Base-by-base conservation (phyloP, 2,113 vertebrate genomes). In the Petrocephalus microphthalmus region DNA sequence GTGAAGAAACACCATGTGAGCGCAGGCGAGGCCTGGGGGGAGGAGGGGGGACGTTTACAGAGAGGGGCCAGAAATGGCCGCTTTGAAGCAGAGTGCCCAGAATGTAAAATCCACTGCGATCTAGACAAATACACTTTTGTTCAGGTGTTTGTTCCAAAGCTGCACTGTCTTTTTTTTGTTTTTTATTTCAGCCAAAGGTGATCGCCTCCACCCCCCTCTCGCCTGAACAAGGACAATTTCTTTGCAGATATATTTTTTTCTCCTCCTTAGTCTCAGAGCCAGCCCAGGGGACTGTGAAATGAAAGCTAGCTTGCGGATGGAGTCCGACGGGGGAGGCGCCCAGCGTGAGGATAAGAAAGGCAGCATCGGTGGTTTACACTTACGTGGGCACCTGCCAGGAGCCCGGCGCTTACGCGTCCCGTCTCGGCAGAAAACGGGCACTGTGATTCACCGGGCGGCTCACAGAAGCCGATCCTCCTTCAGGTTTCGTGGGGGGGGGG, bases 161-260 rank as follows among this genome's bases (percentile, higher is more conserved):
- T 49, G 64, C 25, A 6, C 45, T 52, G 17, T 84, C 56, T 84
- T 67, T 33, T 74, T 90, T 49, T 42, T 87, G 20, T 67, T 67
- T 20, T 67, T n/a, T n/a, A 67, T n/a, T 89, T 89, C 90, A 86
- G 89, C 87, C 89, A 90, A 56, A 90, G 90, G 91, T 92, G 87
- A 91, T 88, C 45, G 87, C 91, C 89, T 5, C 81, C 52, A 74
- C 88, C 82, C 81, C 81, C 37, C 29, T 71, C 89, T 88, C 22
- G n/a, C 52, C 51, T 29, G 91, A 94, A 92, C 90, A 93, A 92
- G 93, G 91, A 86, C 90, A 90, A 54, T 90, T 90, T 49, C 89
- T 90, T 90, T 60, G 86, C 74, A 91, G 71, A 78, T 42, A 78
- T 90, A 91, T 88, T 2, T 86, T 89, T 82, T n/a, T 57, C 89